These are phyloP conservation scores for Drosophila neotestacea DNA, from an alignment of 2,888 invertebrate genomes.

Conservation along the genomic window DNA sequence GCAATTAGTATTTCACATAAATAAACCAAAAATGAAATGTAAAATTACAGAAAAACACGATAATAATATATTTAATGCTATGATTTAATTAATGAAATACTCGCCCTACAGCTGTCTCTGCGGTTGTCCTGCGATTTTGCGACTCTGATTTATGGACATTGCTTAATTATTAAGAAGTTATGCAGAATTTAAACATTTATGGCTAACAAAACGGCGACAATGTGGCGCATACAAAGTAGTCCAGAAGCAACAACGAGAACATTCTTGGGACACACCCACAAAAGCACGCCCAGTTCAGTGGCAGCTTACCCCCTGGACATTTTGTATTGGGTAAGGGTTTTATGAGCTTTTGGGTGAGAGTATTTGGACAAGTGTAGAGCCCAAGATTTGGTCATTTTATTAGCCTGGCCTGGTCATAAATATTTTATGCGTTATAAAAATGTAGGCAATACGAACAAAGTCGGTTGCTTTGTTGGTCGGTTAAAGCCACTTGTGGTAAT, in stretches of 20 bases:
- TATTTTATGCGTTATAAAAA: constrained; percentile 77
- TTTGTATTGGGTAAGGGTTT: constrained; percentile 48
- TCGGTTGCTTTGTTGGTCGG: constrained; percentile 10
- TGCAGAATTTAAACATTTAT: constrained; percentile 78
- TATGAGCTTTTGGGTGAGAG: constrained; percentile 49
- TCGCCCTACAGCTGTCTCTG: constrained; percentile 23
- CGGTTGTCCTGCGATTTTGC: constrained; percentile 13
- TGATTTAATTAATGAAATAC: constrained; percentile 50
- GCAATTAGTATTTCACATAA: constrained; percentile 65
- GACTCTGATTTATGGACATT: constrained; percentile 64
- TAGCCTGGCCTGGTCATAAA: constrained; percentile 63
- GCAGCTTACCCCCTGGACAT: constrained; percentile 29
- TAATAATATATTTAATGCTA: constrained; percentile 57
- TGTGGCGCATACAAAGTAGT: constrained; percentile 66
- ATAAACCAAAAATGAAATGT: constrained; percentile 55
- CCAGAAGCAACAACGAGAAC: constrained; percentile 14
- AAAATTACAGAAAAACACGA: constrained; percentile 33
- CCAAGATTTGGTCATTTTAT: constrained; percentile 55
- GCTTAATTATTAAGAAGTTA: constrained; percentile 79
- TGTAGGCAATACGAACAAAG: constrained; percentile 31
- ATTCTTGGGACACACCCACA: constrained; percentile 14
- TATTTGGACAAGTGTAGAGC: constrained; percentile 47
- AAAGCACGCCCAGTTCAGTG: constrained; percentile 17
- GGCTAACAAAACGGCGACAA: constrained; percentile 65
- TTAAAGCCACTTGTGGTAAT: constrained; percentile 70